A percentile compares a stretch with the other conserved stretches of the same genome.
These are phyloP conservation scores for Cinclus cinclus DNA, from an alignment of 2,113 vertebrate genomes.

Conservation along the genomic window DNA sequence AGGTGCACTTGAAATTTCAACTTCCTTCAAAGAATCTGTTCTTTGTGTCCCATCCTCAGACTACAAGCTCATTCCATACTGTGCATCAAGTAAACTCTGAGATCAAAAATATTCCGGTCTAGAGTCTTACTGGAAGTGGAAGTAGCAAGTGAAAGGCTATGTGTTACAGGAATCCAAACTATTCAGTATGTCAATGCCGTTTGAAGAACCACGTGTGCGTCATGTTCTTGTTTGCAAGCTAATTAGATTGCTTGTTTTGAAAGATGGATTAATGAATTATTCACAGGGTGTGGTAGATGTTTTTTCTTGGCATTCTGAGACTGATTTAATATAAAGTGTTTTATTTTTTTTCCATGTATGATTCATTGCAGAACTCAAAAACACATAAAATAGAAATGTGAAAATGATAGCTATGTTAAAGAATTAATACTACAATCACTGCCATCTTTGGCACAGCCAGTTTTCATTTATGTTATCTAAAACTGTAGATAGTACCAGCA, in stretches of 20 bases:
- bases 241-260: constrained; percentile 57
- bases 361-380: constrained; percentile 31
- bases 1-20: not conserved
- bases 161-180: not conserved
- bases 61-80: not conserved
- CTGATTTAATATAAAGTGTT: not conserved
- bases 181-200: constrained; percentile 21
- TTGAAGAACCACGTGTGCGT: constrained; percentile 17
- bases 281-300: constrained; percentile 27
- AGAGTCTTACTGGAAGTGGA: not conserved
- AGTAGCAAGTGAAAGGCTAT: constrained; percentile 9
- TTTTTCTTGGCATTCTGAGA: constrained; percentile 27
- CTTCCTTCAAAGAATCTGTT: not conserved
- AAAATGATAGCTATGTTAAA: not conserved
- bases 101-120: not conserved
- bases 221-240: constrained; percentile 54
- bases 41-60: not conserved
- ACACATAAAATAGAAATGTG: not conserved
- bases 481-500: not conserved
- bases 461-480: not conserved
- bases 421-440: not conserved
- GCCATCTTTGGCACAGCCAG: not conserved
- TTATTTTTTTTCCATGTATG: not conserved
- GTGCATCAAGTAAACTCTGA: not conserved
- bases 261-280: constrained; percentile 56